A percentile compares a stretch with the other conserved stretches of the same genome.
Conservation (phyloP, 2,113 vertebrate genomes). For the Podarcis muralis region DNA sequence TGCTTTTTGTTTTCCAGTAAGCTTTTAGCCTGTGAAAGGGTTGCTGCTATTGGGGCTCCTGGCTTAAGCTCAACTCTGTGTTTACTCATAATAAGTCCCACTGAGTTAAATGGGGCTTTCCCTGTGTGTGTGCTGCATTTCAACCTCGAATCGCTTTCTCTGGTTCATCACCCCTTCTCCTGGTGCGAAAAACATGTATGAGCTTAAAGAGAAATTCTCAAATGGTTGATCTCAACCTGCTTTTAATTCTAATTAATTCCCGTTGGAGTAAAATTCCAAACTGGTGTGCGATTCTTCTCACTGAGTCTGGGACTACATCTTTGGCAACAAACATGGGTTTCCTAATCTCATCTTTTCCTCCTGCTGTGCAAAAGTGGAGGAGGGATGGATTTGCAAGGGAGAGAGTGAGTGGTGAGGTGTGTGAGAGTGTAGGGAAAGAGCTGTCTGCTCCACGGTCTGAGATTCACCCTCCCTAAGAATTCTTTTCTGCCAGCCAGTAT, state of each 20-base stretch:
- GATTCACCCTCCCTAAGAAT: background rate
- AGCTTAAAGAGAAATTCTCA: no score
- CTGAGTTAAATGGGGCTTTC: background rate
- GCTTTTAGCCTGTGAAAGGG: background rate
- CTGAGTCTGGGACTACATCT: background rate
- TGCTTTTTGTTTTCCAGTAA: background rate
- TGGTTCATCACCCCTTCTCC: background rate
- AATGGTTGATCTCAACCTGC: no score
- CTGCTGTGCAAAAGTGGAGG: background rate
- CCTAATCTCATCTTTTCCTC: background rate
- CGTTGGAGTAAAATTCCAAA: no score
- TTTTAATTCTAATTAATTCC: no score
- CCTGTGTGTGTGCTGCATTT: no score
- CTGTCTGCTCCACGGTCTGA: no score
- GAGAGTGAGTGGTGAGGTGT: background rate
- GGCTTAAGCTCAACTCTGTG: background rate
- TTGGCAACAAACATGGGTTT: background rate
- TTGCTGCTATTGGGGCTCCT: accelerated
- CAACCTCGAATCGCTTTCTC: background rate
- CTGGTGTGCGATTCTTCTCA: no score
- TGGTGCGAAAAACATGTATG: background rate
- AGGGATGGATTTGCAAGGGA: background rate
- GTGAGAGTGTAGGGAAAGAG: background rate
- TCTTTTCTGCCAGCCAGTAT: background rate
- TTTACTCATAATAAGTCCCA: background rate